phyloP scores from a whole-genome alignment of 2,888 invertebrate genomes.

The Thymelicus sylvestris region DNA sequence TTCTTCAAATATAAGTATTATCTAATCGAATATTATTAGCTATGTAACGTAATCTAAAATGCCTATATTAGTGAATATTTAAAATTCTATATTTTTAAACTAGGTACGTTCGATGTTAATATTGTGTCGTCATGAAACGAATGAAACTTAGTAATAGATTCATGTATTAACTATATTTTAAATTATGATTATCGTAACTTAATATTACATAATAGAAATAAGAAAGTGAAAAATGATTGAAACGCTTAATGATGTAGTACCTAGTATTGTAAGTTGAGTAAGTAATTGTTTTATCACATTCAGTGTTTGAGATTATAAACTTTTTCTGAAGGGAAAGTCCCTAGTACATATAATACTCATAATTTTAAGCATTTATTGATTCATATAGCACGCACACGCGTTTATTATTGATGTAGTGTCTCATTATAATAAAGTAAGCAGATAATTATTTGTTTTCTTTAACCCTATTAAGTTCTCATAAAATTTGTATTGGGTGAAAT shows the following conservation, averaged over 20 bases:
- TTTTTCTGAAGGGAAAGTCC: constrained; percentile 53
- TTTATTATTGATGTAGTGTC: constrained; percentile 55
- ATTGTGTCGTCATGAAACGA: constrained; percentile 59
- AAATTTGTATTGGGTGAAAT: too few relatives aligned
- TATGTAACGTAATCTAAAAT: constrained; percentile 22
- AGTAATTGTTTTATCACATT: constrained; percentile 65
- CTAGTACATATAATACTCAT: constrained; percentile 81
- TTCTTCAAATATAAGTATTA: constrained; percentile 23
- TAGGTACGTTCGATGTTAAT: constrained; percentile 43
- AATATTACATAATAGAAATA: constrained; percentile 22
- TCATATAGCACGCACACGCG: constrained; percentile 67
- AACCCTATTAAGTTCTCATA: not conserved
- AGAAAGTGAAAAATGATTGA: constrained; percentile 13
- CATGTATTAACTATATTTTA: constrained; percentile 37
- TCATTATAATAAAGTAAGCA: constrained; percentile 48
- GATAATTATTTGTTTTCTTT: constrained; percentile 35
- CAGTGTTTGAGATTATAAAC: constrained; percentile 63
- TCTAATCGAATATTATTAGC: constrained; percentile 23
- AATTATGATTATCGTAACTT: constrained; percentile 31
- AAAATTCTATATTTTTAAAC: constrained; percentile 50
- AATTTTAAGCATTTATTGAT: constrained; percentile 56
- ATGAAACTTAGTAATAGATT: constrained; percentile 42
- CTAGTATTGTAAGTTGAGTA: constrained; percentile 41
- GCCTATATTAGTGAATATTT: constrained; percentile 42
- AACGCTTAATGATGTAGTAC: constrained; percentile 19